Evolutionary conservation across 2,113 vertebrate genomes (phyloP).

Genomic region (Corapipo altera): DNA sequence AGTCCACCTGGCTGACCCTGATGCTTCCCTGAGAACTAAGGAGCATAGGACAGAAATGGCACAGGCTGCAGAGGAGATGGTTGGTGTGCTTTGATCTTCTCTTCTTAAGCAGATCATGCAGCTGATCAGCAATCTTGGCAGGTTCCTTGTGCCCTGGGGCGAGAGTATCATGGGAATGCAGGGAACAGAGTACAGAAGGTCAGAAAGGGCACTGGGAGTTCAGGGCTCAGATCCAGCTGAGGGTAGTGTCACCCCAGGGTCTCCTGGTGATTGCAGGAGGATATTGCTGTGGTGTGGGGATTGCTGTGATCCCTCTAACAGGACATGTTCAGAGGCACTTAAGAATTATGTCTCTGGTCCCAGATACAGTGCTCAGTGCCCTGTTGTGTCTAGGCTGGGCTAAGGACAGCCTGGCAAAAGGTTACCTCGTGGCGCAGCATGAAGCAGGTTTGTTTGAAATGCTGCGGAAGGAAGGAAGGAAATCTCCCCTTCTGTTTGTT

Average conservation of each 20-base stretch:
- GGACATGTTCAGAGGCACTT: background rate
- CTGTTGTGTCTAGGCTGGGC: background rate
- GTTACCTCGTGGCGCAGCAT: background rate
- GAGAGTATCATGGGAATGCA: background rate
- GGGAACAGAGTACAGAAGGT: background rate
- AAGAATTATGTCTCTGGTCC: background rate
- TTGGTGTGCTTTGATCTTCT: background rate
- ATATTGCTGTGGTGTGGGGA: background rate
- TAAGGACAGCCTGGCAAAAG: background rate
- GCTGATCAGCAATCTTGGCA: background rate
- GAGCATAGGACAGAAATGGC: background rate
- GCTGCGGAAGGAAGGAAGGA: background rate
- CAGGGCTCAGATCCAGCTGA: background rate
- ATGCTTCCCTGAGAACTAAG: background rate
- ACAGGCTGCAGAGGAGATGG: background rate
- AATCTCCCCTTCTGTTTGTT: background rate
- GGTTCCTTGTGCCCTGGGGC: background rate
- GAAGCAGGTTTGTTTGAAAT: background rate
- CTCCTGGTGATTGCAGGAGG: background rate
- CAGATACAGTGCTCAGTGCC: background rate
- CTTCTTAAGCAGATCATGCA: background rate
- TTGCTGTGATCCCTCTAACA: background rate
- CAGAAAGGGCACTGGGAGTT: background rate
- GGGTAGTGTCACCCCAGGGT: background rate
- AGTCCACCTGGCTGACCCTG: background rate